Conservation (phyloP, 1,140 invertebrate genomes). For the Hycleus cichorii region DNA sequence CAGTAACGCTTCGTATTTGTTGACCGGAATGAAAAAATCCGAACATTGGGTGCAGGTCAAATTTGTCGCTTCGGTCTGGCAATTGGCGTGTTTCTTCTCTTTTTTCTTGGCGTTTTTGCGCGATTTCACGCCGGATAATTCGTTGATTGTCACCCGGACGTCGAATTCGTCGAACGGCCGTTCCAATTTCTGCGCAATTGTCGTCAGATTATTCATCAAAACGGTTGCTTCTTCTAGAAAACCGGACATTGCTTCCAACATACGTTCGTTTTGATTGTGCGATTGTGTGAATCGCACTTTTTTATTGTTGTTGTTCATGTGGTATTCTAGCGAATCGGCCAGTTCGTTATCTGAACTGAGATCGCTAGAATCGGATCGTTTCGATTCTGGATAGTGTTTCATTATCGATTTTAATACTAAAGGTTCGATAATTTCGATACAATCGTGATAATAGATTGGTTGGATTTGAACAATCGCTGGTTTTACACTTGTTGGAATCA, state of each 20-base stretch:
- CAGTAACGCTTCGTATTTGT: slow-evolving; percentile 34
- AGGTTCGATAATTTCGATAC: slow-evolving; percentile 17
- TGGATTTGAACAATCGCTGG: slow-evolving; percentile 1
- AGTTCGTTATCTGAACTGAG: slow-evolving; percentile 15
- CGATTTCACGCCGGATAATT: slow-evolving; percentile 16
- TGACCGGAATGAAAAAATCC: slow-evolving; percentile 20
- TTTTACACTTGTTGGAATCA: slow-evolving; percentile 5
- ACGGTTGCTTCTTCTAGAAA: slow-evolving; percentile 38
- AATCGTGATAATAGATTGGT: slow-evolving; percentile 7
- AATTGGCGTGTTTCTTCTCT: slow-evolving; percentile 4
- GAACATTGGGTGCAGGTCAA: slow-evolving; percentile 1
- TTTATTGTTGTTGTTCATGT: slow-evolving; percentile 25
- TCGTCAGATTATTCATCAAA: slow-evolving; percentile 33
- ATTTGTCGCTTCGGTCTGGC: slow-evolving; percentile 9
- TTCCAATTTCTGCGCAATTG: slow-evolving; percentile 23
- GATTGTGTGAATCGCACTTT: slow-evolving; percentile 28
- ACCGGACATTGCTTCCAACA: slow-evolving; percentile 34
- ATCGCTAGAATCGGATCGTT: background rate
- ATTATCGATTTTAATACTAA: slow-evolving; percentile 24
- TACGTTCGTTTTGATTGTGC: slow-evolving; percentile 16
- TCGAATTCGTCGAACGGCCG: slow-evolving; percentile 27
- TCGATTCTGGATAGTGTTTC: slow-evolving; percentile 11
- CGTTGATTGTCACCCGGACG: slow-evolving; percentile 32
- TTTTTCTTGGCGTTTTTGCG: background rate
- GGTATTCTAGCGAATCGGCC: slow-evolving; percentile 33